A percentile compares a stretch with the other conserved stretches of the same genome.
phyloP scores from a whole-genome alignment of 2,797 vertebrate genomes.

The Urocyon cinereoargenteus region DNA sequence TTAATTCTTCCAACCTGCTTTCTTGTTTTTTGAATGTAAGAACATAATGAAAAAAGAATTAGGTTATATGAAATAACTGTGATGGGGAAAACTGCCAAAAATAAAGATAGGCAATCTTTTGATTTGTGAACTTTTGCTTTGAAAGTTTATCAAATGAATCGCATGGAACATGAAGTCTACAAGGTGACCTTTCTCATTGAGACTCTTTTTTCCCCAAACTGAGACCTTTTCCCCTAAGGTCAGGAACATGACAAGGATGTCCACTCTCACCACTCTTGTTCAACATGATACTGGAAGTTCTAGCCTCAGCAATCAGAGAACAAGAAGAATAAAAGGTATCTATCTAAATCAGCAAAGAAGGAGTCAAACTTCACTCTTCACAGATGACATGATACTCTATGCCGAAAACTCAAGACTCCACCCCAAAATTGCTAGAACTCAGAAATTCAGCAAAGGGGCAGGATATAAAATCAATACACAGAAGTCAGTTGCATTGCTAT shows the following conservation, averaged over 20 bases:
- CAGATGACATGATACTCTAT: neutral
- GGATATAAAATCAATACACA: neutral
- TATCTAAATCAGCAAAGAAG: neutral
- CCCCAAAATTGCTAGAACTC: neutral
- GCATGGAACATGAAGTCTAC: neutral
- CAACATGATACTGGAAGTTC: neutral
- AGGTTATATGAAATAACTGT: conserved; percentile 1
- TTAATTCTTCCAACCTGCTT: neutral
- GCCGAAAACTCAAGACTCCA: neutral
- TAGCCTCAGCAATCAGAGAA: neutral
- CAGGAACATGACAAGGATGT: neutral
- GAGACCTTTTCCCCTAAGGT: neutral
- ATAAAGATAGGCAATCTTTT: neutral
- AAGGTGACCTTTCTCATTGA: neutral
- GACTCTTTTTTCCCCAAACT: neutral
- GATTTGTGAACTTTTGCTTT: neutral
- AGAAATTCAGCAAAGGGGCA: neutral
- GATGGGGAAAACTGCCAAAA: conserved; percentile 27
- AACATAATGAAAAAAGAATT: neutral
- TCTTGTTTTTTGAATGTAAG: neutral
- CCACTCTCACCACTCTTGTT: neutral
- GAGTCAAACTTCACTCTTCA: neutral
- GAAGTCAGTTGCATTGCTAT: neutral
- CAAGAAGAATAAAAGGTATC: neutral
- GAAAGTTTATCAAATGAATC: neutral